phyloP scores from a whole-genome alignment of 2,888 invertebrate genomes.

The Idaea aversata region DNA sequence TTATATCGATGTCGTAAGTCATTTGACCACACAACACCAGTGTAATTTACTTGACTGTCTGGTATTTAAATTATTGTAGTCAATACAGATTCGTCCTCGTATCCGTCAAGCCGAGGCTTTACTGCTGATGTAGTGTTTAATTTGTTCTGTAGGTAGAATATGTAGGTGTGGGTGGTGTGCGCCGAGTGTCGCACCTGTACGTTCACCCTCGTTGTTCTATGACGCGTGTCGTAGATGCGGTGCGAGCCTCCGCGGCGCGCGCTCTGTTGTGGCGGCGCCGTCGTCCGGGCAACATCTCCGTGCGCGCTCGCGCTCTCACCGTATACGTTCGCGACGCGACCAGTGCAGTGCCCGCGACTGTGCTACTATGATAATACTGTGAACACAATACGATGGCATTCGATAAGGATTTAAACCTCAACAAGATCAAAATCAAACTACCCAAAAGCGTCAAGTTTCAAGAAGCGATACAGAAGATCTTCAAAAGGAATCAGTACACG shows the following conservation, averaged over 20 bases:
- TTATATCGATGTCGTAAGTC: no score
- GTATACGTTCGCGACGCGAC: constrained; percentile 34
- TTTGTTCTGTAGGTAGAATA: no score
- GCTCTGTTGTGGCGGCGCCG: constrained; percentile 69
- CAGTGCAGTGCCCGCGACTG: constrained; percentile 64
- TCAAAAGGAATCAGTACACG: constrained; percentile 72
- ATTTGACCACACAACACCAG: no score
- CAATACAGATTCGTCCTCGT: no score
- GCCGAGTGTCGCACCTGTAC: neutral
- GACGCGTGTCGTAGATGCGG: constrained; percentile 46
- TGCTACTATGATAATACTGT: constrained; percentile 61
- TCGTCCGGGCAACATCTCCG: constrained; percentile 66
- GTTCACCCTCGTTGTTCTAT: constrained; percentile 10
- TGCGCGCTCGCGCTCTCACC: constrained; percentile 46
- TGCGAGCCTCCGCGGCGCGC: constrained; percentile 48
- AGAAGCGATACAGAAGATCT: constrained; percentile 69
- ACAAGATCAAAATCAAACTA: constrained; percentile 63
- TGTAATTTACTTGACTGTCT: no score
- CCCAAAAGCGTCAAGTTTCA: constrained; percentile 62
- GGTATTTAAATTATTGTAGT: no score
- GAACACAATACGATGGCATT: constrained; percentile 66
- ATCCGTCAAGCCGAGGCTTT: no score
- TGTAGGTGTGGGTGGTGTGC: neutral
- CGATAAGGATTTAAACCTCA: constrained; percentile 73
- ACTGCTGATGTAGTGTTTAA: no score